phyloP scores from a whole-genome alignment of 2,797 vertebrate genomes.

The Chelmon rostratus region DNA sequence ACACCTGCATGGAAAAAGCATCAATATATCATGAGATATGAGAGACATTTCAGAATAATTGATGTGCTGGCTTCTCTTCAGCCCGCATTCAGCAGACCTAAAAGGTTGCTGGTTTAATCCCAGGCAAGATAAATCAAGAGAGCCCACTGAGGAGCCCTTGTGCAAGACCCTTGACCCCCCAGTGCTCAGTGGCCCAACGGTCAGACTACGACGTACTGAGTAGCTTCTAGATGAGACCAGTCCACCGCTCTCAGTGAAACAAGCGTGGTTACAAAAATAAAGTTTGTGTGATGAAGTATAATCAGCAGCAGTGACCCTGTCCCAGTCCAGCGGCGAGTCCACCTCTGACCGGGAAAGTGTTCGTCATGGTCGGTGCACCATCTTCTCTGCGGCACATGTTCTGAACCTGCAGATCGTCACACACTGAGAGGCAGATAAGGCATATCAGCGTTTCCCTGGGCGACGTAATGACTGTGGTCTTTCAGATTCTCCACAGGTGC shows the following conservation, averaged over 20 bases:
- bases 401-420: neutral
- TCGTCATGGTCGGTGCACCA: slow-evolving; percentile 1
- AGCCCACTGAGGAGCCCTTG: neutral
- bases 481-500: neutral
- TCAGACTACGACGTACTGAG: neutral
- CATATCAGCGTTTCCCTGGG: too few relatives aligned
- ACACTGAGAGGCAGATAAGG: neutral
- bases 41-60: too few relatives aligned
- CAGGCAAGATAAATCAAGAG: neutral
- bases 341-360: neutral
- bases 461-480: neutral
- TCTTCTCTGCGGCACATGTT: neutral
- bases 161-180: neutral
- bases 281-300: neutral
- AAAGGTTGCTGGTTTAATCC: neutral
- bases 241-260: neutral
- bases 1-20: too few relatives aligned
- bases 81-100: neutral
- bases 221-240: neutral
- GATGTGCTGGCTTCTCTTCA: neutral
- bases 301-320: slow-evolving; percentile 18
- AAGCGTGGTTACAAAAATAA: neutral
- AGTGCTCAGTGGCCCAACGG: neutral
- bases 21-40: too few relatives aligned
- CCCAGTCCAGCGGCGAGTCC: neutral